Evolutionary conservation across 2,113 vertebrate species (phyloP).

Genomic region (Zosterops pallidus): DNA sequence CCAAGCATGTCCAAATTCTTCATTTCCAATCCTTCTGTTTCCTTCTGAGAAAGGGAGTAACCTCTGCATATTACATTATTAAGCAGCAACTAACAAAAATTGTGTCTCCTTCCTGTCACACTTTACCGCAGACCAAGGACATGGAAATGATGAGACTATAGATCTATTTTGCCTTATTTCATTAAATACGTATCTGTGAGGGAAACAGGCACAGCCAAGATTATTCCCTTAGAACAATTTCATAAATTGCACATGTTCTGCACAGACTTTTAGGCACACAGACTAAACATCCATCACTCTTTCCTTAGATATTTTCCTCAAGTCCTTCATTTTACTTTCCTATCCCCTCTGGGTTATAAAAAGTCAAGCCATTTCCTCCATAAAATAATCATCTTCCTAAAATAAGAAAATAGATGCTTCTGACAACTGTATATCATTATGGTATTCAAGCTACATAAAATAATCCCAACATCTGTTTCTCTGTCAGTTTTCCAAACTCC

Average conservation of each 20-base stretch:
- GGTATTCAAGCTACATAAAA: slow-evolving; percentile 49
- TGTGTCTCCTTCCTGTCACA: neutral
- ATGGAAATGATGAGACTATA: neutral
- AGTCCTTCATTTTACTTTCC: neutral
- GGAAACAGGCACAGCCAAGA: neutral
- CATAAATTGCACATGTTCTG: slow-evolving; percentile 2
- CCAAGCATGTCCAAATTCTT: neutral
- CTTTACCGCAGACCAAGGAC: neutral
- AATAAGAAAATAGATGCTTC: slow-evolving; percentile 45
- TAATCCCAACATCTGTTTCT: slow-evolving; percentile 73
- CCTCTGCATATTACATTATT: neutral
- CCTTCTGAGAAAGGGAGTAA: neutral
- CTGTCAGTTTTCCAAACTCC: slow-evolving; percentile 66
- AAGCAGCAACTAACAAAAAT: neutral
- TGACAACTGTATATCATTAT: slow-evolving; percentile 58
- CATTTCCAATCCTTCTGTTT: neutral
- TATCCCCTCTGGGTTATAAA: neutral
- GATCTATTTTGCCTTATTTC: slow-evolving; percentile 18
- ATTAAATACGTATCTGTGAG: neutral
- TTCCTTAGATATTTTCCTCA: neutral
- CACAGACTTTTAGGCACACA: neutral
- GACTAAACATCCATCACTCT: neutral
- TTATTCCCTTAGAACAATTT: slow-evolving; percentile 27
- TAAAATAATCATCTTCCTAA: slow-evolving; percentile 28
- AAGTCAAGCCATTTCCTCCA: slow-evolving; percentile 13